phyloP scores from a whole-genome alignment of 2,797 vertebrate species.

The Furcifer pardalis region DNA sequence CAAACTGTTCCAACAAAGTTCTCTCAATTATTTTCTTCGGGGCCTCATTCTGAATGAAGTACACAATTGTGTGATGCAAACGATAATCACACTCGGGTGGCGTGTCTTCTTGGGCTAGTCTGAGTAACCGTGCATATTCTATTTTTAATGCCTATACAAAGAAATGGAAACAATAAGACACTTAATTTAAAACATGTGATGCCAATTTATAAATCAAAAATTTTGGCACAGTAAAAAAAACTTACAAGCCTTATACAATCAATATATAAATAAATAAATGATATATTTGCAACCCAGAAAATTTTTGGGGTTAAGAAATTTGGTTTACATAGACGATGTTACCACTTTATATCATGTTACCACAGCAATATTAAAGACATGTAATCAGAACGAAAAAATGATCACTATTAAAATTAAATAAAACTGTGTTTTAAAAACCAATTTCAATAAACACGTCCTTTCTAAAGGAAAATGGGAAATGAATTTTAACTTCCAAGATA shows the following conservation, averaged over 20 bases:
- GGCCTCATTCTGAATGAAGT: slow-evolving; percentile 96
- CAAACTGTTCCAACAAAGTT: slow-evolving; percentile 94
- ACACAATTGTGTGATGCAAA: slow-evolving; percentile 91
- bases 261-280: not conserved
- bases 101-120: slow-evolving; percentile 92
- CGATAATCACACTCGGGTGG: slow-evolving; percentile 91
- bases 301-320: not conserved
- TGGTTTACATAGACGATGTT: not conserved
- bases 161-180: not conserved
- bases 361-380: not conserved
- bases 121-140: slow-evolving; percentile 91
- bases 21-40: slow-evolving; percentile 98
- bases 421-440: not conserved
- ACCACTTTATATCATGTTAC: too few species aligned
- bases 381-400: not conserved
- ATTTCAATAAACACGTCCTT: fast-evolving
- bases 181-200: not conserved
- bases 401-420: not conserved
- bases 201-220: not conserved
- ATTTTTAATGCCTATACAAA: slow-evolving; percentile 90
- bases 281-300: not conserved
- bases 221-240: not conserved
- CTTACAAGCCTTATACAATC: not conserved
- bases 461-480: slow-evolving; percentile 22
- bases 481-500: not conserved